Evolutionary conservation across 2,113 vertebrate species (phyloP).

Genomic region (Tupaia chinensis): DNA sequence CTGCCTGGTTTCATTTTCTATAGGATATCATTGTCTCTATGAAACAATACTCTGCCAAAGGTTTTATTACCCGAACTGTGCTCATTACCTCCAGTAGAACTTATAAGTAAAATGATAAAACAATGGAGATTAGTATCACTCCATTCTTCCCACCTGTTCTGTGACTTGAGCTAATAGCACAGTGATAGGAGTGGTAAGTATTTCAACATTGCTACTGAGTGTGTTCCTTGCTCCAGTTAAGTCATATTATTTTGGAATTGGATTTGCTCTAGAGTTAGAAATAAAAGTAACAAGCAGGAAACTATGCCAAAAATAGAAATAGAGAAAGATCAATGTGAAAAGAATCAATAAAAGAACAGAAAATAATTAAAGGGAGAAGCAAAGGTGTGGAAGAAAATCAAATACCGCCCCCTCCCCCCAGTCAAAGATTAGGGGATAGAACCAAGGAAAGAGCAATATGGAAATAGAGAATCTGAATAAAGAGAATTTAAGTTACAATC

Average conservation of each 20-base stretch:
- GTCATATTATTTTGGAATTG: background rate
- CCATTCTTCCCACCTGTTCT: background rate
- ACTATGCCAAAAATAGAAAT: background rate
- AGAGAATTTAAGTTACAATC: background rate
- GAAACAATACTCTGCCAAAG: constrained; percentile 51
- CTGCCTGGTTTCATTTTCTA: constrained; percentile 38
- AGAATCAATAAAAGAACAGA: background rate
- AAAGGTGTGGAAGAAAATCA: background rate
- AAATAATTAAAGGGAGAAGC: background rate
- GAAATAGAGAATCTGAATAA: background rate
- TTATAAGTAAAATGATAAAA: constrained; percentile 47
- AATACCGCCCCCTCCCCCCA: background rate
- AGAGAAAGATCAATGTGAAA: background rate
- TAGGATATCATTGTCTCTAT: background rate
- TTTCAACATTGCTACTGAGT: background rate
- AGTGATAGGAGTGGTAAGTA: background rate
- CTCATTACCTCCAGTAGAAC: background rate
- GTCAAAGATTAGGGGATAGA: background rate
- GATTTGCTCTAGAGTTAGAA: background rate
- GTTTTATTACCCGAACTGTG: constrained; percentile 36
- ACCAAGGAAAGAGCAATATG: background rate
- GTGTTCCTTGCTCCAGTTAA: background rate
- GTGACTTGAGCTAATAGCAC: background rate
- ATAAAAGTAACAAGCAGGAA: constrained; percentile 1
- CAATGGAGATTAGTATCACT: background rate